Evolutionary conservation across 2,888 invertebrate species (phyloP).

Genomic region (Strigamia transsilvanica): DNA sequence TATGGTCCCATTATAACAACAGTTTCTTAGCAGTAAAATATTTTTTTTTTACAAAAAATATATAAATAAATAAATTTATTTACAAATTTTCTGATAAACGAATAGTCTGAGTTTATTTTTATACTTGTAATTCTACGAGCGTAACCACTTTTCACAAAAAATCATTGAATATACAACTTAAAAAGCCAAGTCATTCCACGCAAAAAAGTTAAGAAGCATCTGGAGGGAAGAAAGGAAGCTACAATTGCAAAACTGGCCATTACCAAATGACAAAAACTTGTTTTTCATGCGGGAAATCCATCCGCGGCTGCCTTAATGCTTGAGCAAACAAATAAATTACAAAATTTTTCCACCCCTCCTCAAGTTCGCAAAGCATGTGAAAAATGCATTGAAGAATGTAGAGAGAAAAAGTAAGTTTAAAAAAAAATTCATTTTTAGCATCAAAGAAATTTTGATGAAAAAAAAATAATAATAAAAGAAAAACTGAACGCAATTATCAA

Average conservation of each 20-base stretch:
- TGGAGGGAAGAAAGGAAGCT: slow-evolving; percentile 29
- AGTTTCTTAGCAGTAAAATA: neutral
- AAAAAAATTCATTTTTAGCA: slow-evolving; percentile 46
- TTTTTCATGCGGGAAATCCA: slow-evolving; percentile 46
- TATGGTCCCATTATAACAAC: slow-evolving; percentile 28
- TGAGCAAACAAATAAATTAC: slow-evolving; percentile 53
- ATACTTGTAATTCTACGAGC: neutral
- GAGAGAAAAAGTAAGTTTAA: slow-evolving; percentile 5
- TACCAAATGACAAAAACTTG: slow-evolving; percentile 51
- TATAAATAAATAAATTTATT: neutral
- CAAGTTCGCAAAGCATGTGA: slow-evolving; percentile 49
- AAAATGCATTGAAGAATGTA: slow-evolving; percentile 48
- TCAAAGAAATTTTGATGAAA: slow-evolving; percentile 43
- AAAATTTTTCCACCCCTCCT: slow-evolving; percentile 43
- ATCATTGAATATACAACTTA: neutral
- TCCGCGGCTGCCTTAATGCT: slow-evolving; percentile 50
- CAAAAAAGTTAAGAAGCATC: slow-evolving; percentile 18
- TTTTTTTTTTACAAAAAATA: neutral
- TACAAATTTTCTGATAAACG: neutral
- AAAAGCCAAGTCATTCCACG: slow-evolving; percentile 19
- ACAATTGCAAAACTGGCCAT: slow-evolving; percentile 43
- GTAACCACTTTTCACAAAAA: neutral
- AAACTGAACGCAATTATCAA: slow-evolving; percentile 48
- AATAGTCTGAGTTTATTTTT: neutral
- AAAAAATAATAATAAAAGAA: slow-evolving; percentile 50